Evolutionary conservation across 2,113 vertebrate species (phyloP), one percentile per base, ranked within the genome.

Genomic region (Anseranas semipalmata): DNA sequence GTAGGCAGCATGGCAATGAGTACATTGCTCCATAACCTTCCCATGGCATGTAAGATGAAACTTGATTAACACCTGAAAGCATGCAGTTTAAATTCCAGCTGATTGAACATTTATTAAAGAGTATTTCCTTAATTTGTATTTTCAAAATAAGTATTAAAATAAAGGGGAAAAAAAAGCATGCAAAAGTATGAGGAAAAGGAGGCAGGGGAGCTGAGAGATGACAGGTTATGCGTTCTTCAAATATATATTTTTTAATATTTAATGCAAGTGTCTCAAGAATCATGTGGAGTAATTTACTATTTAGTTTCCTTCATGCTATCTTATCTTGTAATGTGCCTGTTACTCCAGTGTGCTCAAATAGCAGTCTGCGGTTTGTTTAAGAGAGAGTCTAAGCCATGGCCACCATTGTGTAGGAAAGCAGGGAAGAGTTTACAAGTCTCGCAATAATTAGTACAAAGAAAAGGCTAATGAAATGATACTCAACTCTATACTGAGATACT

Each of bases 41-140:
- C 30, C 5, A 0, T 33, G 17, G 39, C 48, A 73, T 43, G 8
- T 11, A 37, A 48, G 21, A 48, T 62, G 22, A 88, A 33, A 74
- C 67, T 17, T 59, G 50, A 45, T 30, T 75, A 76, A 35, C n/a
- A 33, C 63, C 73, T 92, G 90, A 97, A 96, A 95, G 52, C 25
- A 63, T 17, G 68, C 78, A 80, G 67, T 95, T 63, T 20, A 92
- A 86, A 75, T 97, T 96, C 30, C 50, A 83, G 35, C 52, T 92
- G 78, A 25, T 60, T 78, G 30, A 21, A 76, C 88, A 19, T 4
- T 27, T 83, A 12, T 56, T 85, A 22, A 35, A 76, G 20, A 21
- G 13, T 43, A 85, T 81, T 93, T 72, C 14, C 15, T 65, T 63
- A 28, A 80, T 90, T 89, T 91, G 19, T 73, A 24, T 86, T 95